Base-by-base conservation (phyloP, 2,113 vertebrate genomes). In the Platycercus adscitus region DNA sequence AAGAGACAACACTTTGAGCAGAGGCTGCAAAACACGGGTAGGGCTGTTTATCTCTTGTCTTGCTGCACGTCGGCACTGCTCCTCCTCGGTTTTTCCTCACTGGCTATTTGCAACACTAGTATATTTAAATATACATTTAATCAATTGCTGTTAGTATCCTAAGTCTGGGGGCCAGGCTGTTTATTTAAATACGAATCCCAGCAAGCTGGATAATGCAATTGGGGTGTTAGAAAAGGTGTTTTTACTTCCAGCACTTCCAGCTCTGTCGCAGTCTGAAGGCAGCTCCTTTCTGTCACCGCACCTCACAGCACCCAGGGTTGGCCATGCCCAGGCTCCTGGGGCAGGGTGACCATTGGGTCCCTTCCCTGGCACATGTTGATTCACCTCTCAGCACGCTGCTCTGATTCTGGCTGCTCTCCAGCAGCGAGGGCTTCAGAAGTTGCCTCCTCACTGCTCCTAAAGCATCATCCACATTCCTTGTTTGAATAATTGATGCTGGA, bases 41-140 rank as follows among this genome's bases (percentile, higher is more conserved):
- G 44, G 55, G 37, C 50, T 88, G 52, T 17, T 39, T 56, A 2
- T 24, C 44, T 43, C 7, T 5, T 5, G 23, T n/a, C 47, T 50
- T 28, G 0, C 58, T 89, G 43, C 63, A 43, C 10, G 1, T n/a
- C 6, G 0, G 24, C 47, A 10, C 43, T 33, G 52, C 76, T 47
- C 44, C 72, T 41, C 75, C 20, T 31, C 10, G 43, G 68, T 66
- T 44, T 25, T 9, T 68, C 35, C 19, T 35, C 65, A 2, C n/a
- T 11, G 61, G n/a, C 1, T n/a, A 8, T 17, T 31, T 7, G 6
- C 5, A 3, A 10, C 6, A 20, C 9, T 20, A 52, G 20, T 31
- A 3, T 0, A 9, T 10, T 60, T 28, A 17, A 41, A 0, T 6
- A 12, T 7, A 1, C 11, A 2, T 25, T 28, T 21, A 5, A 66